These are phyloP conservation scores for Horisme vitalbata DNA, from an alignment of 2,888 invertebrate species.

Conservation along the genomic window DNA sequence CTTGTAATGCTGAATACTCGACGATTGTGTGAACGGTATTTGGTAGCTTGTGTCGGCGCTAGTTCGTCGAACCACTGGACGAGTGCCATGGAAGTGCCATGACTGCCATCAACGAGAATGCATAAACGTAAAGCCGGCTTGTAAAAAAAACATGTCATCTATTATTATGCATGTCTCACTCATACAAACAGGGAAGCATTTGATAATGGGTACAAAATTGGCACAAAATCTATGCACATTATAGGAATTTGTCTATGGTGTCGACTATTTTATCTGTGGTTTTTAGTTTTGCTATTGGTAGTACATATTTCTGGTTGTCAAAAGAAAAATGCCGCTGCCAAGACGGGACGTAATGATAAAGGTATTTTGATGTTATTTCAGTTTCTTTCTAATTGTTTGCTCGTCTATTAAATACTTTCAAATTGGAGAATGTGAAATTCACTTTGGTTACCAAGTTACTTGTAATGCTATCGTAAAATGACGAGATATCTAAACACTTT, in stretches of 20 bases:
- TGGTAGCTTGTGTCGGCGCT: too few species aligned
- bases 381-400: constrained; percentile 11
- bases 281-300: constrained; percentile 38
- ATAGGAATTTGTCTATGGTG: neutral
- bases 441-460: neutral
- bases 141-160: too few species aligned
- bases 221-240: too few species aligned
- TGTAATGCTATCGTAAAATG: constrained; percentile 1
- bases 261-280: neutral
- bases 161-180: too few species aligned
- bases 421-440: neutral
- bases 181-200: too few species aligned
- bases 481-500: constrained; percentile 55
- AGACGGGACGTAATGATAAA: constrained; percentile 80
- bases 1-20: too few species aligned
- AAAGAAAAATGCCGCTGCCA: constrained; percentile 83
- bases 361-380: constrained; percentile 71
- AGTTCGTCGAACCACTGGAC: too few species aligned
- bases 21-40: too few species aligned
- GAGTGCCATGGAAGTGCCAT: too few species aligned
- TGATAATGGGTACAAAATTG: too few species aligned
- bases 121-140: too few species aligned
- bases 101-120: too few species aligned
- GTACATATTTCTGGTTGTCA: constrained; percentile 58
- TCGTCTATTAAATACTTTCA: neutral